phyloP scores from a whole-genome alignment of 2,888 invertebrate species.

The Synergus itoensis region DNA sequence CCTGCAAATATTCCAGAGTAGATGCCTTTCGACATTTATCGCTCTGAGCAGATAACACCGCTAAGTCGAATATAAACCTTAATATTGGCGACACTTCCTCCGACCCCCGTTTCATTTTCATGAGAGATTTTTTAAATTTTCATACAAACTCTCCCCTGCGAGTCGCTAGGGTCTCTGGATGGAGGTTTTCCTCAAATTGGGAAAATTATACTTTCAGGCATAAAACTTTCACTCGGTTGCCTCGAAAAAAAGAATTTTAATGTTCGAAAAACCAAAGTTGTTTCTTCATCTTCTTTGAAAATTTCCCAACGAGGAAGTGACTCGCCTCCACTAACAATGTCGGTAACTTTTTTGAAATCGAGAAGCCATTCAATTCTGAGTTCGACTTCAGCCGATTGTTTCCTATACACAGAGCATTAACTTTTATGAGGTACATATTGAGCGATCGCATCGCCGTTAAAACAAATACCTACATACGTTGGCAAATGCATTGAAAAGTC shows the following conservation, averaged over 20 bases:
- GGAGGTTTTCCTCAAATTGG: not conserved
- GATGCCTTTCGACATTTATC: slow-evolving; percentile 53
- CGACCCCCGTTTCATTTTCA: slow-evolving; percentile 40
- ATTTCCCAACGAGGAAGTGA: slow-evolving; percentile 21
- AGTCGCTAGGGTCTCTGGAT: not conserved
- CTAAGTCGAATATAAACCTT: slow-evolving; percentile 54
- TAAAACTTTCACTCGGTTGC: not conserved
- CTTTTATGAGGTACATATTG: slow-evolving; percentile 65
- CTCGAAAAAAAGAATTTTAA: not conserved
- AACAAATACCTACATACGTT: slow-evolving; percentile 52
- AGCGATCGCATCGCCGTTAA: slow-evolving; percentile 59
- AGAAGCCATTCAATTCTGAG: slow-evolving; percentile 53
- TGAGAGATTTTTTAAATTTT: slow-evolving; percentile 32
- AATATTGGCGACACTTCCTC: slow-evolving; percentile 43
- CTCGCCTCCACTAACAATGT: slow-evolving; percentile 28
- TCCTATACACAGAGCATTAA: slow-evolving; percentile 64
- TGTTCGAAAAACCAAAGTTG: no score
- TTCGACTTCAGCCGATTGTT: slow-evolving; percentile 64
- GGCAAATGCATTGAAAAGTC: slow-evolving; percentile 59
- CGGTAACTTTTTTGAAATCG: slow-evolving; percentile 50
- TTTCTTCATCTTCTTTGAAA: not conserved
- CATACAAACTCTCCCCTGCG: not conserved
- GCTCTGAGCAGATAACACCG: slow-evolving; percentile 53
- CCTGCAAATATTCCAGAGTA: slow-evolving; percentile 55
- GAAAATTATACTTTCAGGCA: not conserved